These are phyloP conservation scores for Drosophila fungiperda DNA, from an alignment of 2,888 invertebrate species.

Conservation along the genomic window DNA sequence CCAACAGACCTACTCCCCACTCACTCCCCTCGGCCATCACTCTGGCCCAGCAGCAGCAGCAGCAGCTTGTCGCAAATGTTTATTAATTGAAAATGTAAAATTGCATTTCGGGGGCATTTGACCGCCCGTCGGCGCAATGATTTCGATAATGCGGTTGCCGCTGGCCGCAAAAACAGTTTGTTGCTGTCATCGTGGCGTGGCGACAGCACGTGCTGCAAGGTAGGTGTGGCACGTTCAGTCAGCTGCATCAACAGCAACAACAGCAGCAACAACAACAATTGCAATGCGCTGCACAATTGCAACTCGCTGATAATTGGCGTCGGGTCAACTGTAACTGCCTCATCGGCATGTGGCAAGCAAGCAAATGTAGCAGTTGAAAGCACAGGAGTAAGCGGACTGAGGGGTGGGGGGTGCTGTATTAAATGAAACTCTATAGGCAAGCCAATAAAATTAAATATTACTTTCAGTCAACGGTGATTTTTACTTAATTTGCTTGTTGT, in stretches of 20 bases:
- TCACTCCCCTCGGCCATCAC: neutral
- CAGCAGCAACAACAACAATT: conserved; percentile 27
- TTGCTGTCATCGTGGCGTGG: conserved; percentile 65
- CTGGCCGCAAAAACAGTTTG: conserved; percentile 78
- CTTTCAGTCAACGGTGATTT: conserved; percentile 50
- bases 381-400: neutral
- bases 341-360: conserved; percentile 31
- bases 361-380: neutral
- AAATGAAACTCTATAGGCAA: conserved; percentile 33
- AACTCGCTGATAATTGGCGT: conserved; percentile 68
- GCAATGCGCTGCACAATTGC: conserved; percentile 39
- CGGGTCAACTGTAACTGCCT: conserved; percentile 60
- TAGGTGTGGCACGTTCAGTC: conserved; percentile 17
- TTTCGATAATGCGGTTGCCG: conserved; percentile 78
- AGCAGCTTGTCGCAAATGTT: conserved; percentile 72
- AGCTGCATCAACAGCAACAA: conserved; percentile 28
- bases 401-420: neutral
- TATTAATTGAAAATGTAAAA: conserved; percentile 80
- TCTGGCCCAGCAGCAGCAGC: conserved; percentile 15
- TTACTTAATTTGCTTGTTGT: conserved; percentile 21
- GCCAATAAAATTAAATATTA: conserved; percentile 70
- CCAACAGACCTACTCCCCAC: neutral
- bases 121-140: conserved; percentile 67
- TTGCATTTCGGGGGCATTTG: conserved; percentile 65
- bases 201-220: neutral